phyloP scores from a whole-genome alignment of 1,140 invertebrate genomes.

The Atopsyche davidsoni region DNA sequence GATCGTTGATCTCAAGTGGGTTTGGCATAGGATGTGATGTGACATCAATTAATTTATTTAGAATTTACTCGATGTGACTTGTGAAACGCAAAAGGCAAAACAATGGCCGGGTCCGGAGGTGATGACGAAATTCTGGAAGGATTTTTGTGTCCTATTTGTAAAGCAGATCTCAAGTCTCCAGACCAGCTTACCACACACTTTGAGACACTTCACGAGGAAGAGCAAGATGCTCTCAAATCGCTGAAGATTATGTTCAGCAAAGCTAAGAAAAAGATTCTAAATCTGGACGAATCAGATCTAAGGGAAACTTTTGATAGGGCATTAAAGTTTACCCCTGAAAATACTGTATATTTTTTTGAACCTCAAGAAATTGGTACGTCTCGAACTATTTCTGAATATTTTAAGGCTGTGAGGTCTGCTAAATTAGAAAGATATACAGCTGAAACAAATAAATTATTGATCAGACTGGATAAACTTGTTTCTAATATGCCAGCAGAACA shows the following conservation, averaged over 20 bases:
- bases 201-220: constrained; percentile 80
- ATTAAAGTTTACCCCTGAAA: constrained; percentile 34
- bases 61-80: too few species aligned
- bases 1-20: too few species aligned
- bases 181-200: constrained; percentile 80
- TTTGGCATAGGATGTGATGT: too few species aligned
- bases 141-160: constrained; percentile 90
- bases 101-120: constrained; percentile 20
- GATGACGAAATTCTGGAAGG: constrained; percentile 74
- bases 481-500: constrained; percentile 75
- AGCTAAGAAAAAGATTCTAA: constrained; percentile 83
- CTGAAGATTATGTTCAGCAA: constrained; percentile 86
- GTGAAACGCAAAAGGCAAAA: too few species aligned
- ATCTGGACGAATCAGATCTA: constrained; percentile 63
- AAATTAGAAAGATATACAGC: constrained; percentile 80
- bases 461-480: constrained; percentile 88
- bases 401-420: constrained; percentile 60
- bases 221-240: constrained; percentile 84
- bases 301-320: constrained; percentile 50
- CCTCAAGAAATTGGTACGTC: constrained; percentile 61
- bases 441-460: constrained; percentile 93
- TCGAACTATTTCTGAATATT: constrained; percentile 68
- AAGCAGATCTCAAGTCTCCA: constrained; percentile 78
- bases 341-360: constrained; percentile 43
- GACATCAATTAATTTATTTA: too few species aligned